Evolutionary conservation across 2,888 invertebrate genomes (phyloP).

Genomic region (Ommatoiulus sabulosus): DNA sequence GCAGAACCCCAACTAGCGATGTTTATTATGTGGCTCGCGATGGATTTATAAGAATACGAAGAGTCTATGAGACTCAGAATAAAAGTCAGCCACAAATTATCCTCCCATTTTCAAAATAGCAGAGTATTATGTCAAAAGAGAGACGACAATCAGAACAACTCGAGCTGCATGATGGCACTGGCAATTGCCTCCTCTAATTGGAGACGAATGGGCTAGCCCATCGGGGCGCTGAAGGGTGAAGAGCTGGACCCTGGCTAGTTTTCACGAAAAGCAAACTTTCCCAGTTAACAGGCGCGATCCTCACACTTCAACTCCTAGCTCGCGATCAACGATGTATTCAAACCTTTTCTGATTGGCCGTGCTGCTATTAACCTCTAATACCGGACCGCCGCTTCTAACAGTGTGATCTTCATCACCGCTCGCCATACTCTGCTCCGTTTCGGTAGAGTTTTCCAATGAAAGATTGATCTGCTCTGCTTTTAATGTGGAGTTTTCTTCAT

Average conservation of each 20-base stretch:
- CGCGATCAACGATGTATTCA: slow-evolving; percentile 62
- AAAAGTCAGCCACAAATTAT: background rate
- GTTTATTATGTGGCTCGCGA: background rate
- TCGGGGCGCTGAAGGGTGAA: background rate
- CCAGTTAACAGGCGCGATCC: background rate
- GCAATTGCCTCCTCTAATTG: background rate
- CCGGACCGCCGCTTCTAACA: slow-evolving; percentile 53
- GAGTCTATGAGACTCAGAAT: slow-evolving; percentile 47
- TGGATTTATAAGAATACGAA: background rate
- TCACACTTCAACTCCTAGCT: slow-evolving; percentile 63
- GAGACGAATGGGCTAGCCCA: background rate
- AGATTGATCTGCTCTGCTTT: background rate
- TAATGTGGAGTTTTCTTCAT: slow-evolving; percentile 46
- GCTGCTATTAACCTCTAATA: slow-evolving; percentile 58
- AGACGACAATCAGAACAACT: slow-evolving; percentile 1
- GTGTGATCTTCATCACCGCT: slow-evolving; percentile 44
- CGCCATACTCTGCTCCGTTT: background rate
- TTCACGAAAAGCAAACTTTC: slow-evolving; percentile 47
- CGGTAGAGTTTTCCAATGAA: slow-evolving; percentile 11
- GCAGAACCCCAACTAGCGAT: background rate
- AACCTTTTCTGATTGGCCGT: slow-evolving; percentile 60
- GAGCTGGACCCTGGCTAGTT: background rate
- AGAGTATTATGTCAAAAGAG: slow-evolving; percentile 46
- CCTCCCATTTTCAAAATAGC: slow-evolving; percentile 41
- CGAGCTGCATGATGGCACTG: slow-evolving; percentile 17